A percentile compares a stretch with the other conserved stretches of the same genome.
These are phyloP conservation scores for Hypotaenidia philippensis DNA, from an alignment of 2,797 vertebrate species.

Conservation along the genomic window DNA sequence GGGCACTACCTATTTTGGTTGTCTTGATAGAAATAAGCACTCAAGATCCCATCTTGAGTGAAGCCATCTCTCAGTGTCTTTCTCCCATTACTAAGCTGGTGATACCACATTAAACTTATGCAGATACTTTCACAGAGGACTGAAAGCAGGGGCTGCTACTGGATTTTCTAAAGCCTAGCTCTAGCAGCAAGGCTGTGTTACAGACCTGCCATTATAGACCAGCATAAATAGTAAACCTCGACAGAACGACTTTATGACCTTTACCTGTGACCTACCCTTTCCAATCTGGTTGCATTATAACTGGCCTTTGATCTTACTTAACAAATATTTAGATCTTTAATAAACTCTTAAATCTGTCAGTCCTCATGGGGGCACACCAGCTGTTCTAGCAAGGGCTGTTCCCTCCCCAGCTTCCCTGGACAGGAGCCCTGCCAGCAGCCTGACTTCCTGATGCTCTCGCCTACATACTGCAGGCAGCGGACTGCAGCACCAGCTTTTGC, in stretches of 20 bases:
- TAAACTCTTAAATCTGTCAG: neutral
- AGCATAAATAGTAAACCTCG: accelerated
- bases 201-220: neutral
- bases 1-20: neutral
- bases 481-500: neutral
- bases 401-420: neutral
- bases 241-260: neutral
- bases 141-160: neutral
- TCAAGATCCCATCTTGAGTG: neutral
- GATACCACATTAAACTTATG: neutral
- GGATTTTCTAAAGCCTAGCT: neutral
- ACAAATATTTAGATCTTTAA: neutral
- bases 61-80: neutral
- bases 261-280: neutral
- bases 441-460: accelerated
- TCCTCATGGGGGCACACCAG: neutral
- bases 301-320: neutral
- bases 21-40: neutral
- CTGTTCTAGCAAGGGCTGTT: neutral
- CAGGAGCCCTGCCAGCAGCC: neutral
- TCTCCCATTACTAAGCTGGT: neutral
- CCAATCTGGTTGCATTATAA: accelerated
- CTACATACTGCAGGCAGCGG: accelerated
- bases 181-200: neutral
- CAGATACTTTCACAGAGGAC: neutral